Conservation (phyloP, 2,113 vertebrate species). For the Psettodes erumei region DNA sequence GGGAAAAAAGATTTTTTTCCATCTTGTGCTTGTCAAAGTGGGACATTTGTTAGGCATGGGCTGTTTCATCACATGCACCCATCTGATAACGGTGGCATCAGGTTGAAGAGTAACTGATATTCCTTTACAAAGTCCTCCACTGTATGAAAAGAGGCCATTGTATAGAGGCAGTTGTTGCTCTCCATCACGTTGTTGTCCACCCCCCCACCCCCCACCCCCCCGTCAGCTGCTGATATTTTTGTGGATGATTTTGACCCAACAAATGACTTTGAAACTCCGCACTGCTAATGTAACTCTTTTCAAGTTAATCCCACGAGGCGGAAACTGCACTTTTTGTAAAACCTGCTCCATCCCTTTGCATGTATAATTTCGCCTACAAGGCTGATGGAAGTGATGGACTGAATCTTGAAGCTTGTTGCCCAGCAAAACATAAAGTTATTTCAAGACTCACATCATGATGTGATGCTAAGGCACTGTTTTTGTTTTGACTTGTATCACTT, state of each 20-base stretch:
- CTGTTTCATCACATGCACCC: background rate
- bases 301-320: slow-evolving; percentile 31
- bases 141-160: slow-evolving; percentile 27
- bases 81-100: slow-evolving; percentile 8
- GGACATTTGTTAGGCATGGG: background rate
- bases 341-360: background rate
- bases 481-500: background rate
- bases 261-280: slow-evolving; percentile 59
- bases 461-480: background rate
- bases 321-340: slow-evolving; percentile 25
- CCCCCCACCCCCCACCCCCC: slow-evolving; percentile 12
- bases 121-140: slow-evolving; percentile 18
- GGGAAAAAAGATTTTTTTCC: background rate
- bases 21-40: background rate
- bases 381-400: background rate
- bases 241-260: slow-evolving; percentile 57
- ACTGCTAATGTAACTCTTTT: slow-evolving; percentile 10
- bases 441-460: background rate
- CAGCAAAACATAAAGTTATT: background rate
- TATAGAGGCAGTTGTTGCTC: slow-evolving; percentile 19
- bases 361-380: background rate
- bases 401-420: background rate
- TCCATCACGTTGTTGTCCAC: slow-evolving; percentile 12
- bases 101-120: slow-evolving; percentile 9
- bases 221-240: slow-evolving; percentile 45